Evolutionary conservation across 2,113 vertebrate species (phyloP), one percentile per base, ranked within the genome.

Genomic region (Alligator mississippiensis): DNA sequence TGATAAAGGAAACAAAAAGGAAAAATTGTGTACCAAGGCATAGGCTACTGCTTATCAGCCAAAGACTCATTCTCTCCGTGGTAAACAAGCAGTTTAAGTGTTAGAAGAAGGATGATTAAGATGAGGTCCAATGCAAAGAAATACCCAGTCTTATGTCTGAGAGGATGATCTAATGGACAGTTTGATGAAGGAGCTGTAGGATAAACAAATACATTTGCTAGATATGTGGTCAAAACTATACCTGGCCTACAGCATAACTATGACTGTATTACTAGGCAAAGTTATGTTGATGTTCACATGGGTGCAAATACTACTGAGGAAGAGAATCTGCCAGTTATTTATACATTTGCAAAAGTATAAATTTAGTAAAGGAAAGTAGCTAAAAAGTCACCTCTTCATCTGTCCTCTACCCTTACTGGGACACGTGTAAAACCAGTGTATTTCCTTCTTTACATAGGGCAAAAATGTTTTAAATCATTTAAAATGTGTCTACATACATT

Each of bases 1-100:
- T 92, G 91, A 94, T 91, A 96, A 93, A 96, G 94, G 77, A 92
- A 97, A 96, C 66, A 95, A 96, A 96, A 93, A 93, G 90, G 85
- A 38, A 90, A 66, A 93, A 95, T 93, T 91, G 94, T 90, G 94
- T 94, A 92, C 64, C 83, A 87, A 92, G 2, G 92, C 1, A 92
- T 80, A 66, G 95, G 94, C 80, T 92, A 94, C 94, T 96, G 96
- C 97, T 97, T 96, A 90, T 89, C 88, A 94, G 92, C 92, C 88
- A 93, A 91, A 57, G 68, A 80, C 25, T 96, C 96, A 84, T 86
- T 87, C 93, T 74, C 92, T 94, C 95, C 92, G 58, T 63, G 95
- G 95, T 87, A 94, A 95, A 85, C 47, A 84, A 95, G 38, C 82
- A 61, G 88, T 94, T 96, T 88, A 92, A 93, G 82, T 87, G 59